phyloP scores from a whole-genome alignment of 1,140 invertebrate genomes.

The Diuraphis noxia region DNA sequence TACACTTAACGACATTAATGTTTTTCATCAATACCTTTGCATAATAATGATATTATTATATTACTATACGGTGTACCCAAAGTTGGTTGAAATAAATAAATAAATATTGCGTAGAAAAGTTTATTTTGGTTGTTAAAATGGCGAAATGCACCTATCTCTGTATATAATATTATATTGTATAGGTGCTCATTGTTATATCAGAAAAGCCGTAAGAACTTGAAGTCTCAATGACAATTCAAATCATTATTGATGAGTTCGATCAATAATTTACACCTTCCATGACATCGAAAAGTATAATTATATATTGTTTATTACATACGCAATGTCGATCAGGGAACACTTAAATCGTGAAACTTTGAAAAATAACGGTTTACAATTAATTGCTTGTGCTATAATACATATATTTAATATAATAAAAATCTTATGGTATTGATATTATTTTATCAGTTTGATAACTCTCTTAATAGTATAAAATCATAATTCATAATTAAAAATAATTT shows the following conservation, averaged over 20 bases:
- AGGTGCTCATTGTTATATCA: background rate
- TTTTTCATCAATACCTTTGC: background rate
- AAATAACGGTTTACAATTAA: background rate
- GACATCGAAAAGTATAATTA: background rate
- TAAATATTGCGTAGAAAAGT: background rate
- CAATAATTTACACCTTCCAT: background rate
- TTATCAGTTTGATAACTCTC: background rate
- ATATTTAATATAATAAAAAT: background rate
- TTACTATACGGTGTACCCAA: background rate
- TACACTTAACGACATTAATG: background rate
- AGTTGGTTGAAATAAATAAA: background rate
- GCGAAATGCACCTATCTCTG: background rate
- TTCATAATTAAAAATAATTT: too few species aligned
- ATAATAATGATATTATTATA: background rate
- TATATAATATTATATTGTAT: background rate
- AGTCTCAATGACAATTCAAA: background rate
- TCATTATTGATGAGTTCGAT: background rate
- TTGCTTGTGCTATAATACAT: too few species aligned
- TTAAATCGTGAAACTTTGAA: background rate
- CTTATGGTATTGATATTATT: background rate
- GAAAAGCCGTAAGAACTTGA: background rate
- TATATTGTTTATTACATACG: background rate
- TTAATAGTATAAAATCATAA: too few species aligned
- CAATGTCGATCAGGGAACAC: background rate
- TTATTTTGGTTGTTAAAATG: rapidly evolving